Percentiles rank a stretch among this genome's conserved stretches.
Conservation (phyloP, 1,140 invertebrate genomes). For the Aphelenchoides besseyi region DNA sequence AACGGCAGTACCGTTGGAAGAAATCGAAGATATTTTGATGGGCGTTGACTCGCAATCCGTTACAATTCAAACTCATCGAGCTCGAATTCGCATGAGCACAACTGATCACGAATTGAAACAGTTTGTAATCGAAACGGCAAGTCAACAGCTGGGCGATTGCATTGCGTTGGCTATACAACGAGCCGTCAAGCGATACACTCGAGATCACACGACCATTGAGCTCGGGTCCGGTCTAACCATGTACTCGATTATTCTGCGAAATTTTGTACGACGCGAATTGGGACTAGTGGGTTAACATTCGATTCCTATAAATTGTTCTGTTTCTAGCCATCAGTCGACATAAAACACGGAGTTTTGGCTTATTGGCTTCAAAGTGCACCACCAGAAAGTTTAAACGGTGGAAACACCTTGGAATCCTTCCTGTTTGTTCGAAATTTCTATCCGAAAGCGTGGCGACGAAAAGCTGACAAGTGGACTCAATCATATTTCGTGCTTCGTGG, state of each 20-base stretch:
- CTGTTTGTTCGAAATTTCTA: slow-evolving; percentile 35
- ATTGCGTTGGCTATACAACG: slow-evolving; percentile 24
- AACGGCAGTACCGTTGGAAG: slow-evolving; percentile 4
- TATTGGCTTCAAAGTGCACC: slow-evolving; percentile 42
- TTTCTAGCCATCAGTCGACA: slow-evolving; percentile 34
- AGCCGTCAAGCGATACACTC: slow-evolving; percentile 16
- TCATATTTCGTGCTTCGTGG: slow-evolving; percentile 30
- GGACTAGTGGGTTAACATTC: slow-evolving; percentile 1
- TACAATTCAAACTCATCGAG: slow-evolving; percentile 30
- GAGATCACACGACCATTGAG: background rate
- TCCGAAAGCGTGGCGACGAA: slow-evolving; percentile 35
- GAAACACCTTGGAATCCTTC: slow-evolving; percentile 31
- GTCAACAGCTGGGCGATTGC: slow-evolving; percentile 28
- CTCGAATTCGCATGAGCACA: background rate
- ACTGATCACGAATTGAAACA: slow-evolving; percentile 21
- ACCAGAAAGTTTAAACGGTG: slow-evolving; percentile 3
- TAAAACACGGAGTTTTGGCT: slow-evolving; percentile 33
- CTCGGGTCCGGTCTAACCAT: background rate
- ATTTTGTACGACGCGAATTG: slow-evolving; percentile 14
- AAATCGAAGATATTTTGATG: slow-evolving; percentile 6
- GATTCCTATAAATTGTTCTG: background rate
- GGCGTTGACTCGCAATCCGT: slow-evolving; percentile 31
- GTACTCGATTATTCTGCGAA: slow-evolving; percentile 12
- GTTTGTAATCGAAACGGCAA: slow-evolving; percentile 38
- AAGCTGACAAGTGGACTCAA: slow-evolving; percentile 32